Evolutionary conservation across 2,888 invertebrate genomes (phyloP), one percentile per base, ranked within the genome.

Genomic region (Melanophora roralis): DNA sequence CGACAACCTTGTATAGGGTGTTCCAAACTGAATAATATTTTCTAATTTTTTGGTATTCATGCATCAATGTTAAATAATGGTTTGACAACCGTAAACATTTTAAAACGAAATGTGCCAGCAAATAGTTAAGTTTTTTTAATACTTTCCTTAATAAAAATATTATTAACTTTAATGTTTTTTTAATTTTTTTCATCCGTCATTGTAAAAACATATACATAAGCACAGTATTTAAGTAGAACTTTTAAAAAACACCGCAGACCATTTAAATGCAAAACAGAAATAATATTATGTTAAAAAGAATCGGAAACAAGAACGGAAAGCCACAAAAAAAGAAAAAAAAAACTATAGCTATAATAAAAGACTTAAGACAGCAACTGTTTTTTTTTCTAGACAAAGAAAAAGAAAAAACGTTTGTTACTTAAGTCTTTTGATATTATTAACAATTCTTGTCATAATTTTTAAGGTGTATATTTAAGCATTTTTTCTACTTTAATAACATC

Each of bases 271-370:
- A 51, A 67, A 49, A 9, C 2, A 69, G 47, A 16, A 49, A 40
- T 14, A 2, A 21, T 49, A 64, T 2, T 40, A 53, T 8, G 12
- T 36, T 40, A 8, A 32, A 21, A 36, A 49, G 32, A 62, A 62
- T 49, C 57, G 57, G n/a, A 65, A 74, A 74, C 27, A 67, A 67
- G 59, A 74, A 67, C 67, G 59, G 74, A 73, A 72, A 64, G 64
- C 51, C 59, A 27, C 40, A 65, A 45, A 5, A 19, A 19, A 19
- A 45, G 19, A 55, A 21, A 21, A 69, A 11, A 65, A 19, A 19
- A 43, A 27, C n/a, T 38, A 21, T 5, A 53, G 21, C 7, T 0
- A 43, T 36, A 55, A 43, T 27, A 51, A 64, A 78, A 65, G 69
- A 69, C 64, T 68, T 69, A n/a, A 64, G 64, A 69, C 64, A 69